These are phyloP conservation scores for western clawed frog (Xenopus tropicalis) DNA, from an alignment of 2,113 vertebrate species.

Conservation along the genomic window DNA sequence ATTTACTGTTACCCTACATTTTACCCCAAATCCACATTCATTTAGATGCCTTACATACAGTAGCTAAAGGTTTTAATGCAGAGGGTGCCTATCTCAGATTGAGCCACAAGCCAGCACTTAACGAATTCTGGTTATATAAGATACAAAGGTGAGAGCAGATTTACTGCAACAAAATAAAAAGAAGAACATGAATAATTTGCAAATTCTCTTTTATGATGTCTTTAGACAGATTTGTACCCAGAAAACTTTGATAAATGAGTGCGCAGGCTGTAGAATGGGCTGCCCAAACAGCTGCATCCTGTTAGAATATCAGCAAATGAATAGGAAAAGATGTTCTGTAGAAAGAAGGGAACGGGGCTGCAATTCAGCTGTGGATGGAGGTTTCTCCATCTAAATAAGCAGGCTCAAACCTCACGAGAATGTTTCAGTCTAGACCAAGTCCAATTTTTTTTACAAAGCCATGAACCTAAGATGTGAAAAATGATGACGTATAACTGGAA, in stretches of 20 bases:
- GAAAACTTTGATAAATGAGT: constrained; percentile 37
- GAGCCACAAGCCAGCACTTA: too few species aligned
- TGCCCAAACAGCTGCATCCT: constrained; percentile 43
- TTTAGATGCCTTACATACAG: too few species aligned
- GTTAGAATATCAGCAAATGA: constrained; percentile 22
- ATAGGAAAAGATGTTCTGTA: constrained; percentile 31
- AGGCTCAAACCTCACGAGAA: neutral
- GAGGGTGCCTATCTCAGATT: too few species aligned
- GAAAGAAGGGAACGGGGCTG: constrained; percentile 1
- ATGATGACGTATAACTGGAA: neutral
- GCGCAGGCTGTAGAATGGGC: constrained; percentile 21
- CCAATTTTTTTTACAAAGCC: neutral
- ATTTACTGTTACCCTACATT: too few species aligned
- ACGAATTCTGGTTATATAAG: too few species aligned
- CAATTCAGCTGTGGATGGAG: neutral
- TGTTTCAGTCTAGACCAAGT: neutral
- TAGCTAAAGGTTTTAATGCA: too few species aligned
- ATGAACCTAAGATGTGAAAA: neutral
- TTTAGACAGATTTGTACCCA: constrained; percentile 14
- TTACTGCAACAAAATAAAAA: neutral
- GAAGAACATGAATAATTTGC: neutral
- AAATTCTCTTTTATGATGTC: neutral
- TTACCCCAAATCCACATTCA: too few species aligned
- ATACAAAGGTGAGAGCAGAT: neutral
- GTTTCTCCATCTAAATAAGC: neutral